Base-by-base conservation (phyloP, 2,888 invertebrate species). In the Heliconius ismenius region DNA sequence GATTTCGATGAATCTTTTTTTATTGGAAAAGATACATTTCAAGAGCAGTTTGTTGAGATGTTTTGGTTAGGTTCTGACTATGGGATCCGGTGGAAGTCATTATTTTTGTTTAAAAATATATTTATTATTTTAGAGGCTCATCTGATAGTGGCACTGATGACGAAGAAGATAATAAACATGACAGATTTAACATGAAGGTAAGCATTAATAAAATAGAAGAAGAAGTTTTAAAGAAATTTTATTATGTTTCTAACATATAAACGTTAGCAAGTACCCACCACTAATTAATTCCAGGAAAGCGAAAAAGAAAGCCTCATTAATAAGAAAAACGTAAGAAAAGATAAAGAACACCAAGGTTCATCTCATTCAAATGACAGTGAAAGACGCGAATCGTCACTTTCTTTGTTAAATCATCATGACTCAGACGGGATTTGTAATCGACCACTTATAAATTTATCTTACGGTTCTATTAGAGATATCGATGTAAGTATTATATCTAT, bases 111-210 rank as follows among this genome's bases (percentile, higher is more conserved):
- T 15, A 49, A 43, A 49, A 15, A 15, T 24, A 62, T 6, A 26
- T 15, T 62, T 15, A 11, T 24, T 67, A 73, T 32, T 74, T 77
- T 75, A 90, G 90, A 81, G 89, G 87, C 43, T 88, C 87, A 10
- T 88, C 91, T 4, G 89, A 88, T 60, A 88, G 89, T 62, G 85
- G 86, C 13, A 54, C 43, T 32, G 69, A 63, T 18, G 60, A 83
- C 76, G 69, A 63, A 4, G 24, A 83, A 76, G 85, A 86, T 63
- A 76, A 79, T 21, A 83, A 82, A 70, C 58, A 73, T 76, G 65
- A 80, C 26, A 39, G 26, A 21, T 18, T 39, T 11, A 63, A 43
- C 43, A 24, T 43, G 62, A 39, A 6, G 26, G 73, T 73, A 64
- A 70, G 49, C 2, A 69, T 65, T 10, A 54, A 21, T 49, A 49